Percentiles rank a stretch among this genome's conserved stretches.
Conservation (phyloP, 2,888 invertebrate species). For the Mellilla xanthometata region DNA sequence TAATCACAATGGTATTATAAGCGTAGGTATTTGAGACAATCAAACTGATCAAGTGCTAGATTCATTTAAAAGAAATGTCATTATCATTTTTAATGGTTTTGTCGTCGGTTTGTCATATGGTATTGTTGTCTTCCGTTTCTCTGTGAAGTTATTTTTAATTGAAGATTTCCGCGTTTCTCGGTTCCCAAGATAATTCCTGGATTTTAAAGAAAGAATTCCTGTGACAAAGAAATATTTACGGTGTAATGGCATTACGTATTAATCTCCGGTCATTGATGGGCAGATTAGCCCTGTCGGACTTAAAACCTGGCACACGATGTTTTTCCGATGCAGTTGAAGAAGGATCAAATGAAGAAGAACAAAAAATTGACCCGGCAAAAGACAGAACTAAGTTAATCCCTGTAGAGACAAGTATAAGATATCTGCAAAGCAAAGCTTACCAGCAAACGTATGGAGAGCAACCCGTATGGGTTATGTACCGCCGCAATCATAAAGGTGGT, state of each 20-base stretch:
- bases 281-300: conserved; percentile 48
- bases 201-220: too few relatives aligned
- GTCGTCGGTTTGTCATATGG: too few relatives aligned
- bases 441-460: conserved; percentile 90
- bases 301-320: conserved; percentile 48
- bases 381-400: conserved; percentile 87
- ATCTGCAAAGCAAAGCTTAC: conserved; percentile 92
- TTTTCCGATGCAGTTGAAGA: conserved; percentile 54
- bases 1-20: too few relatives aligned
- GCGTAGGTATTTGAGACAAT: too few relatives aligned
- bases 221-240: neutral
- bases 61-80: too few relatives aligned
- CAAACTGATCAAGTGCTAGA: too few relatives aligned
- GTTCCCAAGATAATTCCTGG: too few relatives aligned
- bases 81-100: too few relatives aligned
- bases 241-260: conserved; percentile 52
- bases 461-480: conserved; percentile 93
- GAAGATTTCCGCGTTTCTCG: too few relatives aligned
- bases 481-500: conserved; percentile 93
- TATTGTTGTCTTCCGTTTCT: too few relatives aligned
- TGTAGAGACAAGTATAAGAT: conserved; percentile 91
- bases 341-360: conserved; percentile 44
- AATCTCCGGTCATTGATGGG: conserved; percentile 51
- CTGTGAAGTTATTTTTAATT: too few relatives aligned
- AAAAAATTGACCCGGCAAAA: conserved; percentile 72